Evolutionary conservation across 2,113 vertebrate genomes (phyloP), one percentile per base, ranked within the genome.

Genomic region (Eulacestoma nigropectus): DNA sequence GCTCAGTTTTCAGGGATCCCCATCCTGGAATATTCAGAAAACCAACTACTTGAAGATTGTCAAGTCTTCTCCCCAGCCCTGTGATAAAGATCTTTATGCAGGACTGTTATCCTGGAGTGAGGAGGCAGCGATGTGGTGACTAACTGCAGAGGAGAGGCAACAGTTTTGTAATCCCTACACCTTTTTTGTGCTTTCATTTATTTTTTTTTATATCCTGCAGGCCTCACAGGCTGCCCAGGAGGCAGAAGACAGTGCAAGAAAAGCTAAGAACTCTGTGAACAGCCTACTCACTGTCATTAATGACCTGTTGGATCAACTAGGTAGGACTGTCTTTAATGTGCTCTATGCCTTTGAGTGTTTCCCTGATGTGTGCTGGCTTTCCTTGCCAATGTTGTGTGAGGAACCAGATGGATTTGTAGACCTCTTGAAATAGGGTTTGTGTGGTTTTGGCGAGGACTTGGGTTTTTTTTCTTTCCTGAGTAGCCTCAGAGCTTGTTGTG

Each of bases 211-310:
- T 30, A 37, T 50, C 27, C 10, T 93, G 2, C 89, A 99, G 99
- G 99, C 99, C 17, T 99, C 99, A 0, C 98, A 98, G 75, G 99
- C 98, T 56, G 99, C 99, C 8, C 99, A 99, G 95, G 98, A 99
- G 94, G 99, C 99, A 0, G 99, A 99, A 92, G 98, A 99, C 96
- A 99, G 98, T 17, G 99, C 99, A 72, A 98, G 99, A 87, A 99
- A 99, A 96, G 99, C 99, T 3, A 99, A 99, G 96, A 98, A 98
- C 68, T 98, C 99, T 1, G 99, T 99, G 27, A 99, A 98, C 96
- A 98, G 83, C 17, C 98, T 99, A 18, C 98, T 99, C 64, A 92
- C 73, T 37, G 97, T 98, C 59, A 99, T 99, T 92, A 98, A 98
- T 10, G 95, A 97, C 35, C 98, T 99, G 79, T 94, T 99, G 86